Evolutionary conservation across 2,888 invertebrate genomes (phyloP).

Genomic region (Elmis aenea): DNA sequence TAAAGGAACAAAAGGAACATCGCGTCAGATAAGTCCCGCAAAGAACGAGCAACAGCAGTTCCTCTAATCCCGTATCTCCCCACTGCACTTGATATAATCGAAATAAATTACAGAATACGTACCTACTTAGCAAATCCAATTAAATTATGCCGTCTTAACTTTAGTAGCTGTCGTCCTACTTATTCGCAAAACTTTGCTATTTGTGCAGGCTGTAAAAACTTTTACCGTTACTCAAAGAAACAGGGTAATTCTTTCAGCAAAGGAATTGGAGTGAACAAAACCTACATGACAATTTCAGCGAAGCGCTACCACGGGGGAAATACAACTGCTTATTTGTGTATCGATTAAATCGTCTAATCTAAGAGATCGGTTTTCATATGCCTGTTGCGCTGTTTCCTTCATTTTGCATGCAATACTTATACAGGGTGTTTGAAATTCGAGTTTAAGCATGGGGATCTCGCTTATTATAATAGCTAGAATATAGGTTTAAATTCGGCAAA

Average conservation of each 20-base stretch:
- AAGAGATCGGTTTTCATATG: conserved; percentile 2
- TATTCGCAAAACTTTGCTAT: conserved; percentile 9
- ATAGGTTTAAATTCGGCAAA: too few relatives aligned
- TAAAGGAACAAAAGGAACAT: too few relatives aligned
- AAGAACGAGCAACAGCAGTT: conserved; percentile 12
- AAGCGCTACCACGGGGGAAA: conserved; percentile 14
- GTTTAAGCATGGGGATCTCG: too few relatives aligned
- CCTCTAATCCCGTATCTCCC: conserved; percentile 15
- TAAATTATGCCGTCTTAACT: conserved; percentile 19
- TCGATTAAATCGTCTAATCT: conserved; percentile 9
- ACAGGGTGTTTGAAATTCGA: too few relatives aligned
- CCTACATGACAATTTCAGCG: conserved; percentile 14
- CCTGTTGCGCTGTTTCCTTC: too few relatives aligned
- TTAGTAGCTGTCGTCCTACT: conserved; percentile 1
- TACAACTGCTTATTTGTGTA: conserved; percentile 18
- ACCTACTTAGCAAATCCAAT: conserved; percentile 21
- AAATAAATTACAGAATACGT: conserved; percentile 18
- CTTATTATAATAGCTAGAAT: too few relatives aligned
- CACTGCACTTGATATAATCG: conserved; percentile 14
- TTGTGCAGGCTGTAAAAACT: conserved; percentile 6
- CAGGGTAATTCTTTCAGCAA: conserved; percentile 13
- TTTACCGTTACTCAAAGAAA: conserved; percentile 7
- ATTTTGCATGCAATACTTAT: too few relatives aligned
- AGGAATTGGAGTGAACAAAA: conserved; percentile 15
- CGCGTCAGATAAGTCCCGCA: too few relatives aligned